Evolutionary conservation across 1,140 invertebrate genomes (phyloP).

Genomic region (Ptiloglossa arizonensis): DNA sequence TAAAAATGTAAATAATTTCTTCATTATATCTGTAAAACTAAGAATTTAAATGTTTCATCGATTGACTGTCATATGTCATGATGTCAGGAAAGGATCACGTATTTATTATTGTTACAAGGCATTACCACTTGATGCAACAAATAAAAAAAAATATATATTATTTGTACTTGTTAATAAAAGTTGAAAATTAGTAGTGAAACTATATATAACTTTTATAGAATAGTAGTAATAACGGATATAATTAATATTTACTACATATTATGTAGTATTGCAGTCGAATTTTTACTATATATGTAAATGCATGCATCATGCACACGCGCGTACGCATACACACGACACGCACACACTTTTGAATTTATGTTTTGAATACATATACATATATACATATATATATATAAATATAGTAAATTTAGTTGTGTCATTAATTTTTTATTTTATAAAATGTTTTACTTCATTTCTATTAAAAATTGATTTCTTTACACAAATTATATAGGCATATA

Average conservation of each 20-base stretch:
- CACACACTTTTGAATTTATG: no score
- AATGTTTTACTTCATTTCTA: neutral
- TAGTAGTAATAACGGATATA: neutral
- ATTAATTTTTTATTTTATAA: neutral
- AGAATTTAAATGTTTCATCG: slow-evolving; percentile 6
- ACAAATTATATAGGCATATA: no score
- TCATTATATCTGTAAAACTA: slow-evolving; percentile 5
- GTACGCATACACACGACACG: no score
- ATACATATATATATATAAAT: neutral
- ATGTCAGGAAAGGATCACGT: slow-evolving; percentile 11
- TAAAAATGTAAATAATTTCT: neutral
- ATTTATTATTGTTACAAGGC: slow-evolving; percentile 18
- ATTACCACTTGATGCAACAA: neutral
- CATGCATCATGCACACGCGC: no score
- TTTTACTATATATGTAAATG: no score
- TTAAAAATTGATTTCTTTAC: neutral
- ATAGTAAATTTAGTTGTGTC: neutral
- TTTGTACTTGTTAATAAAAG: neutral
- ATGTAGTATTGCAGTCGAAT: no score
- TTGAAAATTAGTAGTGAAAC: neutral
- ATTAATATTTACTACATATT: no score
- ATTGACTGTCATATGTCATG: slow-evolving; percentile 2
- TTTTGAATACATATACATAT: neutral
- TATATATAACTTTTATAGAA: neutral
- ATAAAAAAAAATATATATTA: neutral